Conservation (phyloP, 2,113 vertebrate genomes). For the Sarotherodon lohbergeri region DNA sequence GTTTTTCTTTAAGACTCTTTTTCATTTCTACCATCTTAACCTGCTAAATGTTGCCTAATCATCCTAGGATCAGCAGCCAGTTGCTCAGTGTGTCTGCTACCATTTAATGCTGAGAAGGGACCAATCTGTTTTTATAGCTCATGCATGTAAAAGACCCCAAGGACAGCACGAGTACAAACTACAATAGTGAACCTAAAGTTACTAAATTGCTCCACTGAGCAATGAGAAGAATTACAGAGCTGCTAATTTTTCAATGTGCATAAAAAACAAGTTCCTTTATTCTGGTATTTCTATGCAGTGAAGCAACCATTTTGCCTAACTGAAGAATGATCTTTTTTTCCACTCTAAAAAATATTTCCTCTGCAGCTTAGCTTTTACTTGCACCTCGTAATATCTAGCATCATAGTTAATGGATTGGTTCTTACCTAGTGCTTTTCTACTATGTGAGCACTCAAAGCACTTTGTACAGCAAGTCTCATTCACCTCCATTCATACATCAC, state of each 20-base stretch:
- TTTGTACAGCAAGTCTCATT: background rate
- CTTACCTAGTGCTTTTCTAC: background rate
- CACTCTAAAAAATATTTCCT: background rate
- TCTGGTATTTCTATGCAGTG: background rate
- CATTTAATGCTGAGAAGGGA: background rate
- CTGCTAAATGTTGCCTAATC: background rate
- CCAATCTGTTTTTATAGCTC: background rate
- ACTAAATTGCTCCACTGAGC: background rate
- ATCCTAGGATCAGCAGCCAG: background rate
- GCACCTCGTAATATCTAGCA: background rate
- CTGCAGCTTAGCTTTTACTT: background rate
- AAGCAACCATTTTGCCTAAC: background rate
- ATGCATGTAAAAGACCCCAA: background rate
- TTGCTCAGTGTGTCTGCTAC: background rate
- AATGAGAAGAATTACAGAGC: background rate
- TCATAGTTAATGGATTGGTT: background rate
- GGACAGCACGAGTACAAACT: rapidly evolving
- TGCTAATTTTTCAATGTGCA: background rate
- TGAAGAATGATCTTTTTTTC: background rate
- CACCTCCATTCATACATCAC: background rate
- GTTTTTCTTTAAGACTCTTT: background rate
- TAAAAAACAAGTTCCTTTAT: background rate
- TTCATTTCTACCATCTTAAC: background rate
- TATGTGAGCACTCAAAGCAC: background rate
- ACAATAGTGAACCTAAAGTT: background rate